Evolutionary conservation across 2,113 vertebrate genomes (phyloP), one percentile per base, ranked within the genome.

Genomic region (Myotis davidii): DNA sequence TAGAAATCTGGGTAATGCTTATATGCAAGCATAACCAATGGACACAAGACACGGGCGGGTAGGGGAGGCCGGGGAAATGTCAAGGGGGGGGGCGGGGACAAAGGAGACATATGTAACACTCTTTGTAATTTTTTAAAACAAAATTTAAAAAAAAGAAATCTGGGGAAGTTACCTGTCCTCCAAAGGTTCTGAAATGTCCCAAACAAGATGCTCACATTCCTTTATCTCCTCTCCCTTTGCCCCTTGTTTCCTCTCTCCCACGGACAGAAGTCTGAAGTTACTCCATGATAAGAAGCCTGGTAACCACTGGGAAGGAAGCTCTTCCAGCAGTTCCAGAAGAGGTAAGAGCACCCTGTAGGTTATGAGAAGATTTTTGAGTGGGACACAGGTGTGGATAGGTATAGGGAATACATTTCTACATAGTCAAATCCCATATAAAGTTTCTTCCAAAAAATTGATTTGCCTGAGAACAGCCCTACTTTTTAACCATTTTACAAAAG

Each of bases 391-490:
- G 23, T 48, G 5, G 23, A 59, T 93, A 64, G 32, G 59, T 84
- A 72, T 45, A 72, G 12, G 11, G 16, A 42, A 69, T 56, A 42
- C 32, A 13, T 61, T 85, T 93, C 42, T 84, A 70, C 48, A 37
- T 56, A 56, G 32, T 83, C 3, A 65, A 86, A 72, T 77, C 88
- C 5, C 29, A 50, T 37, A 23, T 37, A 74, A 72, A 82, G 0
- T 85, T 96, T 81, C 32, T 85, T 77, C 32, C 7, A 81, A 14
- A 32, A 93, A 81, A 88, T 74, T 27, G 20, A 69, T 42, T 91
- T 89, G 1, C 48, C 21, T 83, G n/a, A 89, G n/a, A 90, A 78
- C 84, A 20, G 42, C 0, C 11, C 12, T 56, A n/a, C n/a, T 21
- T 83, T 92, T 52, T 39, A 78, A 6, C 20, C 17, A 25, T 85